Conservation (phyloP, 2,888 invertebrate species). For the Cyclophora albipunctata region DNA sequence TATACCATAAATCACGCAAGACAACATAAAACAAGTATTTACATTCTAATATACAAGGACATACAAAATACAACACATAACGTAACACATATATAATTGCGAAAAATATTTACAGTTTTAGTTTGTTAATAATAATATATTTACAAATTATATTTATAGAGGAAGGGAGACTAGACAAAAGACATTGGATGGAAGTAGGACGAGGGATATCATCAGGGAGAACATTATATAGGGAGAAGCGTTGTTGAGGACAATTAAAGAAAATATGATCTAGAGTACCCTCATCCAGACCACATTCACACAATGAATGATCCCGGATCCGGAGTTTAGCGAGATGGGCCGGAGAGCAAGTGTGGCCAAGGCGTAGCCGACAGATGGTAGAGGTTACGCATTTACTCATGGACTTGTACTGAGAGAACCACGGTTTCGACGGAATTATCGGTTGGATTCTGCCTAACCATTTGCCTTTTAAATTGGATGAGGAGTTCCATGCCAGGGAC, state of each 20-base stretch:
- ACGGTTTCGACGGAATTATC: neutral
- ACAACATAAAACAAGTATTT: too few relatives aligned
- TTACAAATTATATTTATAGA: too few relatives aligned
- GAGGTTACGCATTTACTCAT: conserved; percentile 3
- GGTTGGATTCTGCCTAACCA: neutral
- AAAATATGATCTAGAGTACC: conserved; percentile 2
- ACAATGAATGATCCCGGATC: conserved; percentile 8
- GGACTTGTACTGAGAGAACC: neutral
- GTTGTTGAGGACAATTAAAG: neutral
- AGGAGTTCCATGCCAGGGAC: neutral
- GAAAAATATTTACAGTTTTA: too few relatives aligned
- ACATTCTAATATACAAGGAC: too few relatives aligned
- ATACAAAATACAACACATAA: too few relatives aligned
- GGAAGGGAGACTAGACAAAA: neutral
- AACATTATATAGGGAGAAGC: neutral
- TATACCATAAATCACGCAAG: too few relatives aligned
- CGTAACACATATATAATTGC: too few relatives aligned
- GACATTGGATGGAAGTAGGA: neutral
- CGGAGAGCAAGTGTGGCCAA: conserved; percentile 11
- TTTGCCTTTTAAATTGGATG: neutral
- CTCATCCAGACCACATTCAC: conserved; percentile 14
- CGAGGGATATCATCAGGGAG: conserved; percentile 2
- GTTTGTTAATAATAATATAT: too few relatives aligned
- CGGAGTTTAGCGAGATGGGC: conserved; percentile 7
- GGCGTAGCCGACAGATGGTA: conserved; percentile 5